These are phyloP conservation scores for Pterophyllum scalare DNA, from an alignment of 2,113 vertebrate genomes.

Conservation along the genomic window DNA sequence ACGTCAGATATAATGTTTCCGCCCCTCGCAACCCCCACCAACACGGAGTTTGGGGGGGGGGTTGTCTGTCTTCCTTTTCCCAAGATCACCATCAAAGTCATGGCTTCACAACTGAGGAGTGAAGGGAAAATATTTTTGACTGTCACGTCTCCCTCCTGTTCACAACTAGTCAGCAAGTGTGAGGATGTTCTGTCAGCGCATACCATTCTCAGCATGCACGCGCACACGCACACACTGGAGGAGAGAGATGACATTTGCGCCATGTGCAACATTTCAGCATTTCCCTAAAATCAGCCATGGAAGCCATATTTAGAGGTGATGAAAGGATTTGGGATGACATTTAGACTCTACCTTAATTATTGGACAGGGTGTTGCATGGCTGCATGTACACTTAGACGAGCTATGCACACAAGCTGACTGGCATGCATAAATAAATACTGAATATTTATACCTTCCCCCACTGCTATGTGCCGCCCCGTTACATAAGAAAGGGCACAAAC, in stretches of 20 bases:
- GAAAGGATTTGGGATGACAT: slow-evolving; percentile 42
- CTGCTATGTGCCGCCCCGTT: slow-evolving; percentile 20
- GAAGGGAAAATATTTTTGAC: slow-evolving; percentile 40
- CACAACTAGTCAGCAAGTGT: slow-evolving; percentile 56
- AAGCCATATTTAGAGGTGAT: slow-evolving; percentile 35
- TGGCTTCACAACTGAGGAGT: slow-evolving; percentile 26
- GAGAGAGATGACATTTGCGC: slow-evolving; percentile 59
- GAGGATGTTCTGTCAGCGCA: slow-evolving; percentile 60
- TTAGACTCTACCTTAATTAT: slow-evolving; percentile 17
- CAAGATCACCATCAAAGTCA: slow-evolving; percentile 65
- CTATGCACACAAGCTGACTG: neutral
- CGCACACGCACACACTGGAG: slow-evolving; percentile 16
- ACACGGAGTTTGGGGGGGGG: slow-evolving; percentile 24
- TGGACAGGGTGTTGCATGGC: neutral
- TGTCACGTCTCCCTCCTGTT: slow-evolving; percentile 48
- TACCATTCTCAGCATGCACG: slow-evolving; percentile 42
- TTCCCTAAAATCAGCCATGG: slow-evolving; percentile 13
- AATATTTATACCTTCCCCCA: neutral
- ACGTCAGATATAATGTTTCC: slow-evolving; percentile 40
- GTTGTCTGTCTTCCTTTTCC: slow-evolving; percentile 18
- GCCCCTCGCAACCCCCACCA: neutral
- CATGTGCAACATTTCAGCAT: slow-evolving; percentile 38
- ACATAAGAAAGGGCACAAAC: slow-evolving; percentile 19
- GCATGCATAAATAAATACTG: slow-evolving; percentile 20
- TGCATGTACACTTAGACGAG: neutral